These are phyloP conservation scores for Xylocopa sonorina DNA, from an alignment of 1,140 invertebrate genomes.

Conservation along the genomic window DNA sequence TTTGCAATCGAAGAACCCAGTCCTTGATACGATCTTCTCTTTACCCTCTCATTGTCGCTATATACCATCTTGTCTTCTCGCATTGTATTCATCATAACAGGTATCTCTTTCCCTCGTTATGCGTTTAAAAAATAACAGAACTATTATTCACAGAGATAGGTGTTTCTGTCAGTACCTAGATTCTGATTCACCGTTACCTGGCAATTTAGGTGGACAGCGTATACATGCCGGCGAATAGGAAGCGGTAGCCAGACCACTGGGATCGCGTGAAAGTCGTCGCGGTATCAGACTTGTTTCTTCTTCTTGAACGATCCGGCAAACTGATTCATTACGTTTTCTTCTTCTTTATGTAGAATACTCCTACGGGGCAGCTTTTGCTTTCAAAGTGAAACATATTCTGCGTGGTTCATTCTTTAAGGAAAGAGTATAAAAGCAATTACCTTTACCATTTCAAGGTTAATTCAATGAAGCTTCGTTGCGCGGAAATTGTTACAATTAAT, in stretches of 20 bases:
- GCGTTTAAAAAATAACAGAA: background rate
- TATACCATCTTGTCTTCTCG: background rate
- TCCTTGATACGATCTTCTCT: constrained; percentile 3
- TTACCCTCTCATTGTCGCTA: constrained; percentile 2
- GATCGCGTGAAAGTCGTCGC: constrained; percentile 54
- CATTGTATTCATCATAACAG: background rate
- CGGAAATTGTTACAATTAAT: no score
- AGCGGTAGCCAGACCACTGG: constrained; percentile 32
- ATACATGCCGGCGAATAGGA: constrained; percentile 22
- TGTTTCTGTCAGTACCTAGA: background rate
- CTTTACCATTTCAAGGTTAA: no score
- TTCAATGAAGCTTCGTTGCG: no score
- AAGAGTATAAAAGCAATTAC: no score
- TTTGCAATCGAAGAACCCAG: background rate
- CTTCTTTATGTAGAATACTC: constrained; percentile 21
- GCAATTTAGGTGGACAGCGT: background rate
- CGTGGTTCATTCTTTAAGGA: no score
- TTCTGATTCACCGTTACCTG: background rate
- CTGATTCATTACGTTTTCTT: constrained; percentile 19
- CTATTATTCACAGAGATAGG: background rate
- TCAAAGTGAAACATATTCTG: constrained; percentile 2
- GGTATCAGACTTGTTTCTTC: constrained; percentile 20
- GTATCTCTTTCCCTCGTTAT: background rate
- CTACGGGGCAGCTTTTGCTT: background rate
- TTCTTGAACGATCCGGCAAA: background rate